Evolutionary conservation across 2,888 invertebrate genomes (phyloP), one percentile per base, ranked within the genome.

Genomic region (Neria commutata): DNA sequence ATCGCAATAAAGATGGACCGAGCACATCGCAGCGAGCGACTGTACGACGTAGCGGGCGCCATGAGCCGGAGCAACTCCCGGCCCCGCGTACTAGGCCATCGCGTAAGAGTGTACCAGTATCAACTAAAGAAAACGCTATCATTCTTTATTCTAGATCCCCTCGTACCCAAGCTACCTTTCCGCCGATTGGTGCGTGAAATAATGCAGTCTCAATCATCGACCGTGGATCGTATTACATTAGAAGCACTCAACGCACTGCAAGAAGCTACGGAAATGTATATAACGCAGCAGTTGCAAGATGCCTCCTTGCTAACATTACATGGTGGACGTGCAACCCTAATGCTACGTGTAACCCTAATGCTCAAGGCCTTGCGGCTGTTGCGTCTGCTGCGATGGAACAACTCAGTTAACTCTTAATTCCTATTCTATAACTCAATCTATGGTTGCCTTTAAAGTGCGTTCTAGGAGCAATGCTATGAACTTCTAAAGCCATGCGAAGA

Each of bases 221-320:
- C 26, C 21, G 40, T 50, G 2, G 25, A 56, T 1, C 58, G 81
- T 54, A 73, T 84, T 23, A 78, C 83, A 63, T 5, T 59, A 0
- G 25, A 57, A 2, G 83, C 83, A 0, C 54, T 84, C 10, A 66
- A 74, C 61, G 83, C 83, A 0, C 61, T 85, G 17, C 84, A 84
- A 66, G 84, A 84, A 71, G 73, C 83, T 1, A 61, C 77, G 1
- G 84, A 85, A 68, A 74, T 81, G 56, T 84, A 83, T 63, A 26
- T 84, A 1, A 74, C 77, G 0, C 77, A 81, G 62, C 75, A 83
- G 40, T 83, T 84, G 57, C 78, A 82, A 56, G 84, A 84, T 64
- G 67, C 81, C 1, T 62, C 78, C 17, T 61, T 78, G 29, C 72
- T 82, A 19, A 66, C 82, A 0, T 50, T 70, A 1, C 84, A 84